Conservation (phyloP, 2,888 invertebrate species). For the Fragum sueziense region DNA sequence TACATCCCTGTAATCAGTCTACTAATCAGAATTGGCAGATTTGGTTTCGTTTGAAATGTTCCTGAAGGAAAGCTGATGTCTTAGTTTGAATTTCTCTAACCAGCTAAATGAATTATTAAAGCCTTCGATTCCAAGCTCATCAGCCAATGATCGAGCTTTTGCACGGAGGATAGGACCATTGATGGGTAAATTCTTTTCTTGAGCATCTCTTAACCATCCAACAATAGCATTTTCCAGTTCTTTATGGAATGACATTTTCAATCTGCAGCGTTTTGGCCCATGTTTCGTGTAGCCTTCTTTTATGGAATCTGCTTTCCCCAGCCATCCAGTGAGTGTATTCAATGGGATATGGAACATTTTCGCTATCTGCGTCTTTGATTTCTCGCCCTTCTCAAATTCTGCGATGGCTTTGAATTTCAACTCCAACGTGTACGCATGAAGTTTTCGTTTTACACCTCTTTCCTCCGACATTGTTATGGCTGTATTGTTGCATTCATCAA, state of each 20-base stretch:
- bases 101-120: not conserved
- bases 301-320: constrained; percentile 23
- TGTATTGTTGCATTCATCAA: not conserved
- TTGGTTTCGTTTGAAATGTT: no score
- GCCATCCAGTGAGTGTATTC: constrained; percentile 1
- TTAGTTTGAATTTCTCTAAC: not conserved
- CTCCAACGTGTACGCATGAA: not conserved
- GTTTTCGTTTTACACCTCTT: not conserved
- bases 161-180: not conserved
- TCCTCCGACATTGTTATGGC: not conserved
- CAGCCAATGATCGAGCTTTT: not conserved
- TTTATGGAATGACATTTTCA: not conserved
- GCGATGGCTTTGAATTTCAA: not conserved
- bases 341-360: not conserved
- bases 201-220: not conserved
- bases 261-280: not conserved
- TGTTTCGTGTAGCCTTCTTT: not conserved
- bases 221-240: not conserved
- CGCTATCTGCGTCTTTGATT: not conserved
- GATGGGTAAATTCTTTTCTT: not conserved
- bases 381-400: not conserved
- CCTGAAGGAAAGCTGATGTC: not conserved
- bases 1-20: no score
- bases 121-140: not conserved
- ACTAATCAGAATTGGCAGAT: no score